phyloP scores from a whole-genome alignment of 1,140 invertebrate genomes.

The Geopemphigus sp. region DNA sequence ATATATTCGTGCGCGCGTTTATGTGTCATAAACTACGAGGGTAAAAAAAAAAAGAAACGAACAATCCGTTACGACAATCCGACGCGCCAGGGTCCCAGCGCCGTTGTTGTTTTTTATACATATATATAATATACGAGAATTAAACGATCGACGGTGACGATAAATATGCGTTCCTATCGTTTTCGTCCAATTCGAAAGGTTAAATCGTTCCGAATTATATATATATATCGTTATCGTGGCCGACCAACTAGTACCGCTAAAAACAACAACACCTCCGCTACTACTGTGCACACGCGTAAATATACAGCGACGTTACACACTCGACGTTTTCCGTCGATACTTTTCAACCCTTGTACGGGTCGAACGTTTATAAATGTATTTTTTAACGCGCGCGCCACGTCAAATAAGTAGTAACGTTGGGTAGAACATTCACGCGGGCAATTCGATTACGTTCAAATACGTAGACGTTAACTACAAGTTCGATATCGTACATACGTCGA shows the following conservation, averaged over 20 bases:
- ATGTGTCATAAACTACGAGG: not conserved
- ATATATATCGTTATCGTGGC: not conserved
- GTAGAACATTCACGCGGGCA: no score
- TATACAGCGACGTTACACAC: not conserved
- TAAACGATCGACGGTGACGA: slow-evolving; percentile 16
- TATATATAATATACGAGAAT: not conserved
- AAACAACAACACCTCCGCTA: not conserved
- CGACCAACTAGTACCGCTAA: not conserved
- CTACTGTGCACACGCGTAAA: not conserved
- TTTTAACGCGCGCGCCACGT: no score
- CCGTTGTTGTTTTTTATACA: not conserved
- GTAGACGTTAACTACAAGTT: no score
- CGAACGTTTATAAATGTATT: no score
- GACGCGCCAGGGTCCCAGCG: not conserved
- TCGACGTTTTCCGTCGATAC: not conserved
- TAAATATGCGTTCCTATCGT: slow-evolving; percentile 18
- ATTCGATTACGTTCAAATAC: no score
- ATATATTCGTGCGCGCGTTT: not conserved
- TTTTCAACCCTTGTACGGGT: no score
- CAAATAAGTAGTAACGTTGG: no score
- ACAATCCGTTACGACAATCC: slow-evolving; percentile 2
- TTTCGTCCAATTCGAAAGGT: not conserved
- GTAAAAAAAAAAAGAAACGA: not conserved
- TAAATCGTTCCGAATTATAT: slow-evolving; percentile 25
- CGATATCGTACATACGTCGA: no score